Evolutionary conservation across 2,113 vertebrate genomes (phyloP).

Genomic region (human): GRCh38 chr6:103408501-103409000

Average conservation of each 20-base stretch:
- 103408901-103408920: not conserved
- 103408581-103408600: not conserved
- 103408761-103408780: not conserved
- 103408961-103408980: not conserved
- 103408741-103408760: not conserved
- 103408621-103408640: not conserved
- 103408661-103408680: slow-evolving; percentile 18
- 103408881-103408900: not conserved
- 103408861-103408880: too few species aligned
- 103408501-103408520: not conserved
- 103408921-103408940: not conserved
- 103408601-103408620: not conserved
- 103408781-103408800: not conserved
- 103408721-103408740: not conserved
- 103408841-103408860: not conserved
- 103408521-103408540: not conserved
- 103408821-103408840: not conserved
- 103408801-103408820: not conserved
- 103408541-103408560: not conserved
- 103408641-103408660: not conserved
- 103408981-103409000: not conserved
- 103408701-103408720: not conserved
- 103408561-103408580: not conserved
- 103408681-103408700: not conserved
- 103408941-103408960: not conserved